Percentiles rank a stretch among this genome's conserved stretches.
Evolutionary conservation across 2,113 vertebrate genomes (phyloP).

Genomic region (Genyomyrus donnyi): DNA sequence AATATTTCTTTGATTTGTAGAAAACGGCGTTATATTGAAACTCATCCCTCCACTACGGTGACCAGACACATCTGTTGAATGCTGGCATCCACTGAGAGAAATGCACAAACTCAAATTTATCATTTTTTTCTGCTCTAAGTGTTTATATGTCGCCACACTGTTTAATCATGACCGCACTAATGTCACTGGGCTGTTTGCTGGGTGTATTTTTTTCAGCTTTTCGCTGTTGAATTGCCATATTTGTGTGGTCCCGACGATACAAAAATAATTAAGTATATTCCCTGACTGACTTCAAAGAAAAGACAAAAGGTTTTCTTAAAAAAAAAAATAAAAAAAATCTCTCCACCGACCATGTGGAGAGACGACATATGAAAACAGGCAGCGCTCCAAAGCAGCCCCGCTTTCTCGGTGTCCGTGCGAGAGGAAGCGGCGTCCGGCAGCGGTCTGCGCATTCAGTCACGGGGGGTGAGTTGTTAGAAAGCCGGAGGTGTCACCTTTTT

Average conservation of each 20-base stretch:
- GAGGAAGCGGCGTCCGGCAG: not conserved
- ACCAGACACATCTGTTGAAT: constrained; percentile 7
- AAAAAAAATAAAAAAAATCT: not conserved
- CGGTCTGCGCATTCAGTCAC: not conserved
- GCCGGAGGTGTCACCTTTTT: not conserved
- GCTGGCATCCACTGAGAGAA: not conserved
- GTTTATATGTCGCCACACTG: not conserved
- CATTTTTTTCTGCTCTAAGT: not conserved
- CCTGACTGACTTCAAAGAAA: not conserved
- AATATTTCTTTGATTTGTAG: not conserved
- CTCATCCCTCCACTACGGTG: not conserved
- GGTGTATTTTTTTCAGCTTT: not conserved
- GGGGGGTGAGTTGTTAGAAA: not conserved
- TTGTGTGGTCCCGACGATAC: not conserved
- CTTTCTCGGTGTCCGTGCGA: not conserved
- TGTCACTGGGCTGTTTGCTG: not conserved
- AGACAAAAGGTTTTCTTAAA: not conserved
- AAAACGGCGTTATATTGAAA: not conserved
- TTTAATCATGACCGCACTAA: not conserved
- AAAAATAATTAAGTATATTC: not conserved
- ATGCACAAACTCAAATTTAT: not conserved
- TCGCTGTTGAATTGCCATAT: not conserved
- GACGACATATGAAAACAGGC: not conserved
- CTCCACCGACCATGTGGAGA: not conserved
- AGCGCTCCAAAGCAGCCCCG: not conserved